Evolutionary conservation across 2,888 invertebrate species (phyloP).

Genomic region (Neria commutata): DNA sequence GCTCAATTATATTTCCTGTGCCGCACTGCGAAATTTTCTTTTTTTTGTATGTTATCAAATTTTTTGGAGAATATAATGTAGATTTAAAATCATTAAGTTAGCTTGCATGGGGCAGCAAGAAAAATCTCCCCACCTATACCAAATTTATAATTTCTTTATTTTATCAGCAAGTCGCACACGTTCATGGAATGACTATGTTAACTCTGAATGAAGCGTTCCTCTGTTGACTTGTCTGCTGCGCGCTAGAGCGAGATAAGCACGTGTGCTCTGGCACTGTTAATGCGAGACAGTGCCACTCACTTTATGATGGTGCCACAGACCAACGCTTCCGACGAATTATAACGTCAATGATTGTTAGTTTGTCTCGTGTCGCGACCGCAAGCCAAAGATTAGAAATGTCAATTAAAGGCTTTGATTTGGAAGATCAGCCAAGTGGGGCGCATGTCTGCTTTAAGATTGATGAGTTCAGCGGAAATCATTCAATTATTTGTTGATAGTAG

Average conservation of each 20-base stretch:
- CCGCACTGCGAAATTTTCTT: neutral
- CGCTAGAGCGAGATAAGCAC: constrained; percentile 36
- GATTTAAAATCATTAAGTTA: no score
- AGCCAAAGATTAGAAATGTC: constrained; percentile 22
- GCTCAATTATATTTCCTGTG: constrained; percentile 48
- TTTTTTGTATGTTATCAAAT: neutral
- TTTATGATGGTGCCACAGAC: neutral
- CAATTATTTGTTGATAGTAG: no score
- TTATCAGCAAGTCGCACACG: no score
- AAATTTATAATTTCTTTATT: no score
- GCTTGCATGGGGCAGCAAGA: no score
- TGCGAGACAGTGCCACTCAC: constrained; percentile 40
- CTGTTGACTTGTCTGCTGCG: constrained; percentile 1
- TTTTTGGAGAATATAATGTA: no score
- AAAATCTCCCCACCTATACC: no score
- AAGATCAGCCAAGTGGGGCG: neutral
- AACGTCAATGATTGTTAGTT: neutral
- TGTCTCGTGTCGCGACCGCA: constrained; percentile 2
- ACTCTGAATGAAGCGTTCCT: neutral
- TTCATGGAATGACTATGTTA: neutral
- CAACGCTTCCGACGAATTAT: neutral
- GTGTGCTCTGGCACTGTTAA: constrained; percentile 49
- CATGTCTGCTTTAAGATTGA: neutral
- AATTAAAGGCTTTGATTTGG: constrained; percentile 20
- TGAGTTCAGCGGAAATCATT: neutral